These are phyloP conservation scores for Upupa epops DNA, from an alignment of 2,113 vertebrate species.

Conservation along the genomic window DNA sequence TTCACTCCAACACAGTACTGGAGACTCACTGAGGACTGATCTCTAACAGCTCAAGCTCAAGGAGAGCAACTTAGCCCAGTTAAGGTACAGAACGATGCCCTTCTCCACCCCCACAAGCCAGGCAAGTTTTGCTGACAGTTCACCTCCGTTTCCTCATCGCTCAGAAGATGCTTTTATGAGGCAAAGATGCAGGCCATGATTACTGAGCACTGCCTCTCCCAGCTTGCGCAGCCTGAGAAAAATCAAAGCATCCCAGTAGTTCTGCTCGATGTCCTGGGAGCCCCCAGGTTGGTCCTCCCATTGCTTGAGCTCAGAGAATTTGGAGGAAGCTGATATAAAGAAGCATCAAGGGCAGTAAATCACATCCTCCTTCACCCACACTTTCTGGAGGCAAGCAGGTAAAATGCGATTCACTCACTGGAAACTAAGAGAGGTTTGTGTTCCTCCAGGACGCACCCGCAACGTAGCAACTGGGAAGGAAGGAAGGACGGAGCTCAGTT, in stretches of 20 bases:
- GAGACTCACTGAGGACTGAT: not conserved
- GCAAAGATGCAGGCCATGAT: not conserved
- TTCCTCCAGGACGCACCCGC: not conserved
- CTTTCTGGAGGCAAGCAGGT: not conserved
- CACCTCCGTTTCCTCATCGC: constrained; percentile 11
- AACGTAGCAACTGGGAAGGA: not conserved
- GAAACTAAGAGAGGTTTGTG: not conserved
- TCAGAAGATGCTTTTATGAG: not conserved
- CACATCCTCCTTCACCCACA: not conserved
- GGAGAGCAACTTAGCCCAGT: not conserved
- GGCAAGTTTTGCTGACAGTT: not conserved
- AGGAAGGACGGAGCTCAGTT: not conserved
- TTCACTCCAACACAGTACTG: not conserved
- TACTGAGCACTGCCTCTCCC: not conserved
- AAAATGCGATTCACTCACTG: not conserved
- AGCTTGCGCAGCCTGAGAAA: not conserved
- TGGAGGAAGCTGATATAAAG: not conserved
- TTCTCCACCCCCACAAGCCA: not conserved
- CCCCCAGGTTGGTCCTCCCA: not conserved
- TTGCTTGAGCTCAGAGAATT: not conserved
- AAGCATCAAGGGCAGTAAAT: not conserved
- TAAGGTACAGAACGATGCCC: not conserved
- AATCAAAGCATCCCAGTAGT: not conserved
- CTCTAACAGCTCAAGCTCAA: not conserved
- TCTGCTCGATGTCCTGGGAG: not conserved